phyloP scores from a whole-genome alignment of 2,797 vertebrate species.

The Emydoidea blandingii region DNA sequence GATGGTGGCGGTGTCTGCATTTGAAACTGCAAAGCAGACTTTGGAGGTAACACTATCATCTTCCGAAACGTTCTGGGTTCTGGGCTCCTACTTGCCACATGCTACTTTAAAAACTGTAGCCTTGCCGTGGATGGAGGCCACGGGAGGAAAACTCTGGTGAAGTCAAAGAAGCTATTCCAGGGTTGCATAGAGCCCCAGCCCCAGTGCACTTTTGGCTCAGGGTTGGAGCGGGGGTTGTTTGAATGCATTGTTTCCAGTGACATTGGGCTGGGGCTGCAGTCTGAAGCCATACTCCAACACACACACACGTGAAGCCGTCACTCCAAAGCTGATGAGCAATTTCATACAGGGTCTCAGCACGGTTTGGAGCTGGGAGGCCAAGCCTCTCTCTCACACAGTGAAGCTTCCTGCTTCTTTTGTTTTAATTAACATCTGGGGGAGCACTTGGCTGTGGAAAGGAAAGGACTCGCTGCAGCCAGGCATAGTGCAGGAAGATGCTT shows the following conservation, averaged over 20 bases:
- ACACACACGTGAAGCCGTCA: neutral
- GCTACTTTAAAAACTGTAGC: neutral
- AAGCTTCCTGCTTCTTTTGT: neutral
- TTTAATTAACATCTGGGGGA: neutral
- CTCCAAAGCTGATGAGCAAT: neutral
- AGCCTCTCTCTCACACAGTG: neutral
- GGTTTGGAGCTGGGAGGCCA: fast-evolving
- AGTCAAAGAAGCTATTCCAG: neutral
- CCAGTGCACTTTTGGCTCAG: neutral
- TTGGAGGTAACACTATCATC: fast-evolving
- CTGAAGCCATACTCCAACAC: neutral
- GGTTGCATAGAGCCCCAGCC: neutral
- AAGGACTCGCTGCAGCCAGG: neutral
- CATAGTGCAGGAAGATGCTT: neutral
- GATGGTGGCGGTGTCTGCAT: neutral
- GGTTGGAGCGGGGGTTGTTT: fast-evolving
- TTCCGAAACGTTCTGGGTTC: neutral
- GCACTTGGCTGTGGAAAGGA: neutral
- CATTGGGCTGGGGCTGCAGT: neutral
- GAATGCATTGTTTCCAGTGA: neutral
- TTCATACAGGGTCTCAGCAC: neutral
- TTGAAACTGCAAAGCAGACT: neutral
- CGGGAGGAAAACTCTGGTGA: neutral
- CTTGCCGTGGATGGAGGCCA: neutral
- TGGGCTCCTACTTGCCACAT: neutral